A percentile compares a stretch with the other conserved stretches of the same genome.
phyloP scores from a whole-genome alignment of 1,140 invertebrate genomes.

The Cydia amplana region DNA sequence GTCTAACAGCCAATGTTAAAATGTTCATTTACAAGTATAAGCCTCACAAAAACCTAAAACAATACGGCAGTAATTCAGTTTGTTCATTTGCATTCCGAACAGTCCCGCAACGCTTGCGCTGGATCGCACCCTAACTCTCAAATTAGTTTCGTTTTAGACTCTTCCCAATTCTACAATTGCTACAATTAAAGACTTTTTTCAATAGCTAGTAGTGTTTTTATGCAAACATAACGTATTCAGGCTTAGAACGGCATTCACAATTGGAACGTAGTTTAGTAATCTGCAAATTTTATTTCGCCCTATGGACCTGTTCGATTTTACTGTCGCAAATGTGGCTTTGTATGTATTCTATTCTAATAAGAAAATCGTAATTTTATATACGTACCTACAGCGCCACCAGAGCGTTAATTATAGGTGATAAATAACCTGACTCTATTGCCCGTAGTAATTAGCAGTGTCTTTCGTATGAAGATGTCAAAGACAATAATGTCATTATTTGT shows the following conservation, averaged over 20 bases:
- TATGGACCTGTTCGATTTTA: background rate
- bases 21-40: constrained; percentile 22
- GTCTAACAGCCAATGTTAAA: background rate
- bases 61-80: constrained; percentile 31
- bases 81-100: constrained; percentile 27
- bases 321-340: too few species aligned
- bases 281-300: background rate
- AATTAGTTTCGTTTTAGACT: constrained; percentile 26
- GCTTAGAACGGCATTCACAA: background rate
- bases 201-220: constrained; percentile 15
- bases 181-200: constrained; percentile 26
- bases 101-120: background rate
- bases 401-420: too few species aligned
- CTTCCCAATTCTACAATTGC: constrained; percentile 16
- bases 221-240: constrained; percentile 16
- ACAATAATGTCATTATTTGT: too few species aligned
- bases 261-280: background rate
- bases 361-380: too few species aligned
- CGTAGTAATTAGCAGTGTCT: too few species aligned
- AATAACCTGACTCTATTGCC: too few species aligned
- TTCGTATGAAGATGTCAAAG: too few species aligned
- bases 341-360: too few species aligned
- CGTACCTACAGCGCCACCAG: too few species aligned
- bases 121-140: constrained; percentile 21
- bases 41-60: constrained; percentile 18